Conservation (phyloP, 2,888 invertebrate genomes). For the Agriotes lineatus region DNA sequence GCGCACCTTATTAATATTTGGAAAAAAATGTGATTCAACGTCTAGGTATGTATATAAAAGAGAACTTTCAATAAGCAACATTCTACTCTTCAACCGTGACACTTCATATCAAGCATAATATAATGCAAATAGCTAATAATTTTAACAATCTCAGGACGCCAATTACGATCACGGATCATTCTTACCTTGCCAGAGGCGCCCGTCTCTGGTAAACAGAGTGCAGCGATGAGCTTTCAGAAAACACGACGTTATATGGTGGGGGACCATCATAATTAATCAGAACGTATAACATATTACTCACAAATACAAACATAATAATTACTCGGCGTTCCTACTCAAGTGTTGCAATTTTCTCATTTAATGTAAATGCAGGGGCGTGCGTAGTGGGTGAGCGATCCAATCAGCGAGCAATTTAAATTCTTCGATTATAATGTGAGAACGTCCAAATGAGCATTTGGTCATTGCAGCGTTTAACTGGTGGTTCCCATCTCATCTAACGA, state of each 20-base stretch:
- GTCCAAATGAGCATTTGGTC: no score
- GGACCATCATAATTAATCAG: background rate
- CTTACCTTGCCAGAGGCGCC: constrained; percentile 14
- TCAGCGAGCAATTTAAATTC: constrained; percentile 18
- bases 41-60: no score
- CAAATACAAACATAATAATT: constrained; percentile 15
- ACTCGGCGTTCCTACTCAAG: background rate
- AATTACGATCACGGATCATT: background rate
- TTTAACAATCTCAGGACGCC: background rate
- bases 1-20: no score
- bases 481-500: no score
- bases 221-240: no score
- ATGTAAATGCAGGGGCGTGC: constrained; percentile 13
- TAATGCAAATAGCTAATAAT: background rate
- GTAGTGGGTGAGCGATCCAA: constrained; percentile 15
- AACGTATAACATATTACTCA: background rate
- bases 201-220: no score
- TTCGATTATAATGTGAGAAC: background rate
- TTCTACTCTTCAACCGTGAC: no score
- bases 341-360: constrained; percentile 22
- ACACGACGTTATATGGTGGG: background rate
- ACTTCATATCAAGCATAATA: constrained; percentile 1
- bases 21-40: no score
- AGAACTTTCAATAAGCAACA: no score
- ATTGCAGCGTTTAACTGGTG: no score